Conservation (phyloP, 2,113 vertebrate species). For the Clarias gariepinus region DNA sequence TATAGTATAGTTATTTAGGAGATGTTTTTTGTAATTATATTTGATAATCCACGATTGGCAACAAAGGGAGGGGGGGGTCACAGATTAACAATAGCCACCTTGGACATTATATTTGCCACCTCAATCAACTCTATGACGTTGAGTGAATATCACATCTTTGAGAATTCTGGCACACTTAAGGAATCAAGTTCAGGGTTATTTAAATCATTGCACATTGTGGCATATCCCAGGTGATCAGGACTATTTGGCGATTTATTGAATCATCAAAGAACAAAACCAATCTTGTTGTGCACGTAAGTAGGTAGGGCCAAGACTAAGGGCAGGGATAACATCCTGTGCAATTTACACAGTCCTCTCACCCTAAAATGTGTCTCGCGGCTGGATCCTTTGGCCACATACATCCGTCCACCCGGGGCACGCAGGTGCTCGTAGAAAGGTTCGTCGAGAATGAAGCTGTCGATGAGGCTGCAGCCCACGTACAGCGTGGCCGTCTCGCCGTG, state of each 20-base stretch:
- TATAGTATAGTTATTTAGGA: neutral
- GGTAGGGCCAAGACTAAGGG: neutral
- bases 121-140: neutral
- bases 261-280: neutral
- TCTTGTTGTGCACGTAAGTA: neutral
- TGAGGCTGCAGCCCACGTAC: conserved; percentile 81
- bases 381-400: conserved; percentile 80
- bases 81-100: neutral
- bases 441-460: conserved; percentile 82
- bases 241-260: neutral
- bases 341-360: conserved; percentile 65
- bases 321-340: neutral
- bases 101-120: neutral
- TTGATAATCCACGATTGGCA: neutral
- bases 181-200: neutral
- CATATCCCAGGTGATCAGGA: neutral
- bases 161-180: neutral
- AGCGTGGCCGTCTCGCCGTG: conserved; percentile 78
- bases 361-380: conserved; percentile 80
- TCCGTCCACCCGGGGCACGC: conserved; percentile 69
- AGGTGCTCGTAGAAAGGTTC: conserved; percentile 85
- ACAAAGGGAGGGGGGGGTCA: neutral
- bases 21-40: neutral
- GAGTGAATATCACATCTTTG: neutral
- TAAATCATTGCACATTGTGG: neutral